These are phyloP conservation scores for Cercopithecus mona DNA, from an alignment of 2,113 vertebrate genomes.

Conservation along the genomic window DNA sequence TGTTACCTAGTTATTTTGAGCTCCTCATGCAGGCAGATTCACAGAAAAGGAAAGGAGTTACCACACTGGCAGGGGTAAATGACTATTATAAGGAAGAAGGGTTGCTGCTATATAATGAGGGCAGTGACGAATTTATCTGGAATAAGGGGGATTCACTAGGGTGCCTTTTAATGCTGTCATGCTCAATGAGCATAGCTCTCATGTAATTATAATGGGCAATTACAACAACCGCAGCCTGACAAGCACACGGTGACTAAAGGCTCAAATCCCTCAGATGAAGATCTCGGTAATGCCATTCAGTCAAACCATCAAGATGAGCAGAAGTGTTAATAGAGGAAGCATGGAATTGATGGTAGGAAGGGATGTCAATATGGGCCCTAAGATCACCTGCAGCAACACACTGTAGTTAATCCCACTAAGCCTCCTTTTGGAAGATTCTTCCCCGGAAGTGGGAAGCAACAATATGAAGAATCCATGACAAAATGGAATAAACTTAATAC, in stretches of 20 bases:
- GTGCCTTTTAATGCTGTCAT: neutral
- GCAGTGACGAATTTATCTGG: neutral
- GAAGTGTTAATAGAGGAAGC: neutral
- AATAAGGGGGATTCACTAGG: neutral
- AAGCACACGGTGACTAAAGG: neutral
- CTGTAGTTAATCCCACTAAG: neutral
- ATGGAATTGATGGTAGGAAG: neutral
- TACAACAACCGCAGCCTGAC: neutral
- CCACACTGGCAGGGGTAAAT: neutral
- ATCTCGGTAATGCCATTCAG: neutral
- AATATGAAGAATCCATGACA: neutral
- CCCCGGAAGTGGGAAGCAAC: neutral
- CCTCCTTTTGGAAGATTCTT: neutral
- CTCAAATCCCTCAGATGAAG: neutral
- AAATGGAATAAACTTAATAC: neutral
- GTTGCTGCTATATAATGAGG: neutral
- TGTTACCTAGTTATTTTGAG: neutral
- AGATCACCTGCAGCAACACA: neutral
- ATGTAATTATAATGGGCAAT: neutral
- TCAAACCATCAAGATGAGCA: neutral
- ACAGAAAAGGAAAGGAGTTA: neutral
- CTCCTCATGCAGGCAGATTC: neutral
- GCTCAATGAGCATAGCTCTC: neutral
- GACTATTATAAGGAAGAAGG: neutral
- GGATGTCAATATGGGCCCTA: neutral